A percentile compares a stretch with the other conserved stretches of the same genome.
phyloP scores from a whole-genome alignment of 2,888 invertebrate species.

The Mythimna vitellina region DNA sequence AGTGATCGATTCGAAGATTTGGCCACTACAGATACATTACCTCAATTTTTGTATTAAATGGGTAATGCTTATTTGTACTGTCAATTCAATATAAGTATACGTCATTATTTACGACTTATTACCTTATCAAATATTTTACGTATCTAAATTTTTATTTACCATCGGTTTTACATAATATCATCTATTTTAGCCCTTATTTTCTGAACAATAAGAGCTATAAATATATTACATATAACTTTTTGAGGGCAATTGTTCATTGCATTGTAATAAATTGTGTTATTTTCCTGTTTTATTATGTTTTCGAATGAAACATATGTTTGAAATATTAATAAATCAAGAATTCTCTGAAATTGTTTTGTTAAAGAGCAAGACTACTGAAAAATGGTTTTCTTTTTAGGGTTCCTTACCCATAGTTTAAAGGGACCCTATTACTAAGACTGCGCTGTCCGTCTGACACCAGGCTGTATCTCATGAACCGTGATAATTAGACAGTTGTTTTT shows the following conservation, averaged over 20 bases:
- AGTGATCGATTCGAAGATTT: no score
- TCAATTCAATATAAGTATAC: no score
- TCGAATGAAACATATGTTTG: slow-evolving; percentile 42
- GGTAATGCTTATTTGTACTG: no score
- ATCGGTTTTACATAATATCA: not conserved
- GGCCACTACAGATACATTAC: no score
- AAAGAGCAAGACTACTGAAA: no score
- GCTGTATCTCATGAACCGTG: no score
- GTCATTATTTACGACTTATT: not conserved
- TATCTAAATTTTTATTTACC: not conserved
- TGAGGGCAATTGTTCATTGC: not conserved
- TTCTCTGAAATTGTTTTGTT: slow-evolving; percentile 5
- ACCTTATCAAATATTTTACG: slow-evolving; percentile 35
- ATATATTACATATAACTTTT: not conserved
- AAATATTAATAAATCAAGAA: slow-evolving; percentile 5
- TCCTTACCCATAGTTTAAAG: no score
- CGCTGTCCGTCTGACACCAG: no score
- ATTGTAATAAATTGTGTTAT: slow-evolving; percentile 43
- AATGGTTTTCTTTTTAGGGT: not conserved
- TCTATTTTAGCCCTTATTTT: slow-evolving; percentile 16
- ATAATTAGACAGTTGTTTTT: no score
- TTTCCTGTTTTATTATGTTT: slow-evolving; percentile 49
- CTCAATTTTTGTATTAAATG: no score
- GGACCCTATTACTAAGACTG: no score
- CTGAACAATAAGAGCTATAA: not conserved